phyloP scores from a whole-genome alignment of 2,113 vertebrate genomes.

The Charadrius vociferus region DNA sequence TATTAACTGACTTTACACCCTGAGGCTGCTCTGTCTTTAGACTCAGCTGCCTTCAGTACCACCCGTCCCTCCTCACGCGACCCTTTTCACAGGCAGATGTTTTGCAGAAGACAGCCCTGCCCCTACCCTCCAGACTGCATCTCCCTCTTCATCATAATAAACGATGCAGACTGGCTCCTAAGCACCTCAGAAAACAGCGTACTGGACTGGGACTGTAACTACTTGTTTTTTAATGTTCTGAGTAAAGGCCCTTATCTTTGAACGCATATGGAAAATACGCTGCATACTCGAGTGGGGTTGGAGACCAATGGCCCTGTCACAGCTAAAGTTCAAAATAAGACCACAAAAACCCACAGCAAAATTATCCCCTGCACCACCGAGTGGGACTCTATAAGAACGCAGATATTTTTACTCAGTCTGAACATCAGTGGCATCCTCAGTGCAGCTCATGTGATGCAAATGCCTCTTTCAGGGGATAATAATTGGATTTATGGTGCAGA shows the following conservation, averaged over 20 bases:
- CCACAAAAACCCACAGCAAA: background rate
- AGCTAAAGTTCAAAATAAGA: background rate
- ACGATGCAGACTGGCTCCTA: background rate
- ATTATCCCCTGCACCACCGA: background rate
- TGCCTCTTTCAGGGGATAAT: background rate
- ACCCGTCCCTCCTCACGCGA: accelerated
- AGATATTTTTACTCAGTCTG: background rate
- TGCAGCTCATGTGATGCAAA: background rate
- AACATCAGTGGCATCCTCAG: background rate
- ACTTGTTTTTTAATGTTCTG: background rate
- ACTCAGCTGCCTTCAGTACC: background rate
- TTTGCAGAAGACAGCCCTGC: background rate
- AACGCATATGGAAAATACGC: background rate
- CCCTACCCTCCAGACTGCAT: background rate
- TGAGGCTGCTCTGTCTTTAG: background rate
- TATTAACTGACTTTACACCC: background rate
- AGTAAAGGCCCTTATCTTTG: background rate
- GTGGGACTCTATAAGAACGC: background rate
- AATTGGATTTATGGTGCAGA: background rate
- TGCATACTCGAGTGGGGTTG: background rate
- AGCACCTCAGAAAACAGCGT: background rate
- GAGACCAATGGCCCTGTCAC: background rate
- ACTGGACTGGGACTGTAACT: background rate
- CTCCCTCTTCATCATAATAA: accelerated
- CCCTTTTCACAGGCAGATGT: background rate